Evolutionary conservation across 2,888 invertebrate genomes (phyloP), one percentile per base, ranked within the genome.

Genomic region (Gari tellinella): DNA sequence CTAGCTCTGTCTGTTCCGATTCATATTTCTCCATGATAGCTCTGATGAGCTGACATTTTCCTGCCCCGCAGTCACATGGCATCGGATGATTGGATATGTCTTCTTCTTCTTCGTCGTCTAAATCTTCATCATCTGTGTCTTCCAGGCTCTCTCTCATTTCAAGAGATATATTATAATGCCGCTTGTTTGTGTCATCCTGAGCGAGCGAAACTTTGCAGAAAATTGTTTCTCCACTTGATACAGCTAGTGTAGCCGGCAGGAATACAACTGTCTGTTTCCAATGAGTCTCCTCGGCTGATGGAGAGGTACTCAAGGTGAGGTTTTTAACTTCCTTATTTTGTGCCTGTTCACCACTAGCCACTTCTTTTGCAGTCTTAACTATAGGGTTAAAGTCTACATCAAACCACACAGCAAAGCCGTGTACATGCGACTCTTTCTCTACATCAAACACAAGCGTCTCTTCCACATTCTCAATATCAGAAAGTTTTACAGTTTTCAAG

Each of bases 181-280:
- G 65, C 45, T 84, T 84, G 65, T 88, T 87, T 1, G 8, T 26
- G 14, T 53, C 43, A 64, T 86, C 87, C 53, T 89, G 88, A 1
- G 66, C 64, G 19, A 90, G 75, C 4, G 78, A 79, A 14, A 90
- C 53, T 25, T 66, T 73, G 70, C 88, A 88, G 40, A 64, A 67
- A 17, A 90, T 66, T 12, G 43, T 63, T 31, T 90, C 86, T n/a
- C 96, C 96, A 92, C 94, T 92, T 78, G 94, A 94, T 0, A 97
- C 94, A 53, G 94, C 91, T 52, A 95, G 94, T 38, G 95, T 95
- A 81, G 95, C 94, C 75, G 94, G 95, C 15, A 98, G 93, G 88
- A 96, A 96, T 91, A 98, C 97, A 1, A 97, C 94, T 0, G 97
- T 97, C 92, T 98, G 98, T 90, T 97, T 97, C 98, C 98, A 98